Evolutionary conservation across 2,888 invertebrate genomes (phyloP).

Genomic region (Barypeithes pellucidus): DNA sequence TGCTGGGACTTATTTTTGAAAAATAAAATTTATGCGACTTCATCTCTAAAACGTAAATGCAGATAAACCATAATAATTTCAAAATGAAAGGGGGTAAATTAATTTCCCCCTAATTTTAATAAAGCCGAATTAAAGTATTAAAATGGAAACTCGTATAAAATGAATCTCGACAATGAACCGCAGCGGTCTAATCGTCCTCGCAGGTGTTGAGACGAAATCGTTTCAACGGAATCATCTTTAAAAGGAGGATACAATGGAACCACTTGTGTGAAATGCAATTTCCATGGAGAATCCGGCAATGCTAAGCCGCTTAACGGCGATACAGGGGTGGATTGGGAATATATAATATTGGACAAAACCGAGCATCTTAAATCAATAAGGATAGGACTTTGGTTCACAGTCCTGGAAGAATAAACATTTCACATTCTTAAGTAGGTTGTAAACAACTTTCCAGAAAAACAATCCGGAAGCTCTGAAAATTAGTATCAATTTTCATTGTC

Average conservation of each 20-base stretch:
- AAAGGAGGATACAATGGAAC: constrained; percentile 65
- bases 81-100: constrained; percentile 1
- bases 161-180: constrained; percentile 40
- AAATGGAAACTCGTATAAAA: constrained; percentile 25
- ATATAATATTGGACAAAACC: too few relatives aligned
- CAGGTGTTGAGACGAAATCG: constrained; percentile 56
- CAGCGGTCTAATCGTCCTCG: constrained; percentile 26
- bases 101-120: constrained; percentile 12
- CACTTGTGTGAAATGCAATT: constrained; percentile 67
- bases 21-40: too few relatives aligned
- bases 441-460: too few relatives aligned
- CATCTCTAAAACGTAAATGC: not conserved
- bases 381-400: too few relatives aligned
- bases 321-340: constrained; percentile 37
- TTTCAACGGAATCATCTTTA: constrained; percentile 65
- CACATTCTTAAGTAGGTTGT: too few relatives aligned
- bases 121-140: not conserved
- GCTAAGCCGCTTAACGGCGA: constrained; percentile 67
- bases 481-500: too few relatives aligned
- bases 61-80: not conserved
- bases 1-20: too few relatives aligned
- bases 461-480: too few relatives aligned
- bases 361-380: too few relatives aligned
- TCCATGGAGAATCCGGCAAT: constrained; percentile 59
- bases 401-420: too few relatives aligned